A percentile compares a stretch with the other conserved stretches of the same genome.
phyloP scores from a whole-genome alignment of 2,888 invertebrate genomes.

The Adela reaumurella region DNA sequence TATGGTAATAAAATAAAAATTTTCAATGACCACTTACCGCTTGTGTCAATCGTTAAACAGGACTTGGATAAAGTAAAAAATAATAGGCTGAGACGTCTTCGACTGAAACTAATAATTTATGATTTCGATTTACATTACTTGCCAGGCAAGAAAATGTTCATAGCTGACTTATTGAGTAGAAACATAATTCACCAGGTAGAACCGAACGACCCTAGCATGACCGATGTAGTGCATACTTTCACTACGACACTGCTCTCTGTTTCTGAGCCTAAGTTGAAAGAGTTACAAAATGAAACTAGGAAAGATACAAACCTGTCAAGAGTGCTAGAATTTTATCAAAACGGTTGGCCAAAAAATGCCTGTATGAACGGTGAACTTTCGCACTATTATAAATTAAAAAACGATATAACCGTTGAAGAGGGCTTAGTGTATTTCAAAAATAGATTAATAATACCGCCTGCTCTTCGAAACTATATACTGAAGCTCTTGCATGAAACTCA shows the following conservation, averaged over 20 bases:
- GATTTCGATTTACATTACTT: constrained; percentile 12
- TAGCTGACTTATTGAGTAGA: constrained; percentile 8
- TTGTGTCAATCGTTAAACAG: constrained; percentile 8
- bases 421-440: constrained; percentile 13
- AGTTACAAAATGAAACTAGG: constrained; percentile 9
- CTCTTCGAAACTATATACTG: constrained; percentile 10
- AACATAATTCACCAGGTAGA: background rate
- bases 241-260: constrained; percentile 11
- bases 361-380: background rate
- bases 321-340: constrained; percentile 6
- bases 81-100: constrained; percentile 12
- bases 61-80: constrained; percentile 11
- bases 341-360: constrained; percentile 10
- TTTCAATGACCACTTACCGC: constrained; percentile 10
- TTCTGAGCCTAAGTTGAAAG: constrained; percentile 9
- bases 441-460: constrained; percentile 12
- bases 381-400: constrained; percentile 14
- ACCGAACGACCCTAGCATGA: background rate
- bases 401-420: constrained; percentile 13
- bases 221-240: background rate
- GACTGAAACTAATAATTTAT: constrained; percentile 13
- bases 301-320: constrained; percentile 6
- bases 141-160: constrained; percentile 13
- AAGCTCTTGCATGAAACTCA: constrained; percentile 15
- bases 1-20: constrained; percentile 11